phyloP scores from a whole-genome alignment of 2,797 vertebrate genomes.

The Parauchenoglanis punctatus region DNA sequence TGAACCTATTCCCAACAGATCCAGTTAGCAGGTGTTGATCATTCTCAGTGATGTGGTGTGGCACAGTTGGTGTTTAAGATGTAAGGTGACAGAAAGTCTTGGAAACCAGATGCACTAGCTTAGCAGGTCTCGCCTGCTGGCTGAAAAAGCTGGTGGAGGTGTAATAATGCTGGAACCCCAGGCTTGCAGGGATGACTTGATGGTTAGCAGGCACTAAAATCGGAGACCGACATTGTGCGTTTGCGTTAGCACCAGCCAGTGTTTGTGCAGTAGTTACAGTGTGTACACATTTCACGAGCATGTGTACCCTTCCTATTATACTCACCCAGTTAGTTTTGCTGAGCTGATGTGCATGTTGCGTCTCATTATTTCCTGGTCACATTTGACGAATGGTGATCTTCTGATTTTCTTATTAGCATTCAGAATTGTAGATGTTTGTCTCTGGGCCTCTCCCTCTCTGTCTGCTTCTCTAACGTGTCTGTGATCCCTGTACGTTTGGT shows the following conservation, averaged over 20 bases:
- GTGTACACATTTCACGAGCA: neutral
- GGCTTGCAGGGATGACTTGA: neutral
- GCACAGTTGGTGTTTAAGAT: neutral
- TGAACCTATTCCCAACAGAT: neutral
- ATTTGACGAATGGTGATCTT: neutral
- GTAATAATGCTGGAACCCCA: neutral
- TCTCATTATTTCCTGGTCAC: neutral
- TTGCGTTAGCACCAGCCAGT: neutral
- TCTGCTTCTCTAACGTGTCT: neutral
- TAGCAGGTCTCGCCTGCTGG: constrained; percentile 7
- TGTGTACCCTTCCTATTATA: neutral
- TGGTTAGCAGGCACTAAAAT: neutral
- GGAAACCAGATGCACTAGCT: constrained; percentile 44
- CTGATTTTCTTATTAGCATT: neutral
- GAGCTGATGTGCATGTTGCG: neutral
- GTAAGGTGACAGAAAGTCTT: neutral
- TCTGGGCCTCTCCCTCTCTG: neutral
- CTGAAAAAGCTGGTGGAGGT: neutral
- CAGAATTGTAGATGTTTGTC: neutral
- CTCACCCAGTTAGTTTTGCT: neutral
- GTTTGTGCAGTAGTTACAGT: constrained; percentile 34
- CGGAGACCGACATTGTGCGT: neutral
- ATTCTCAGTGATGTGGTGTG: neutral
- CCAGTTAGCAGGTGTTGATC: neutral
- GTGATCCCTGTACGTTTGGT: neutral